These are phyloP conservation scores for Teinopalpus imperialis DNA, from an alignment of 2,888 invertebrate species.

Conservation along the genomic window DNA sequence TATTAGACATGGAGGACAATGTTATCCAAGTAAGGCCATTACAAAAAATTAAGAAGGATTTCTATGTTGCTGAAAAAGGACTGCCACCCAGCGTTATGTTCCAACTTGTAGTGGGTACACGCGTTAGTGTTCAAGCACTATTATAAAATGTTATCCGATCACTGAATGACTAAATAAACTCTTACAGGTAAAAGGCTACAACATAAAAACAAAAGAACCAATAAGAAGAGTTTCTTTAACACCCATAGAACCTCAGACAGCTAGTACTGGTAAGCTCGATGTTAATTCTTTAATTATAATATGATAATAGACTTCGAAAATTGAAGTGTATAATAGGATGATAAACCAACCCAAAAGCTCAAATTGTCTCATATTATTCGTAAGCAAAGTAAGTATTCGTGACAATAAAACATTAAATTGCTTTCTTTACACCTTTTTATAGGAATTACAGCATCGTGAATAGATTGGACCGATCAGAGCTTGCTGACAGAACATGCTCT, in stretches of 20 bases:
- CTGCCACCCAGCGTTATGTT: slow-evolving; percentile 44
- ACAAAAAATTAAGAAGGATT: slow-evolving; percentile 33
- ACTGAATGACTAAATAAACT: too few relatives aligned
- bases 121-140: slow-evolving; percentile 33
- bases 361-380: too few relatives aligned
- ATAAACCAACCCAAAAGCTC: too few relatives aligned
- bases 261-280: slow-evolving; percentile 32
- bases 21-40: slow-evolving; percentile 38
- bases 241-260: slow-evolving; percentile 41
- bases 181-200: slow-evolving; percentile 45
- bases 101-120: slow-evolving; percentile 38
- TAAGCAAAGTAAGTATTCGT: too few relatives aligned
- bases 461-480: too few relatives aligned
- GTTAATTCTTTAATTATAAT: background rate
- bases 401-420: too few relatives aligned
- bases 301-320: slow-evolving; percentile 7
- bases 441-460: too few relatives aligned
- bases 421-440: too few relatives aligned
- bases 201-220: slow-evolving; percentile 32
- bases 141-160: too few relatives aligned
- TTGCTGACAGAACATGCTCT: too few relatives aligned
- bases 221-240: slow-evolving; percentile 41
- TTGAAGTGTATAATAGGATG: too few relatives aligned
- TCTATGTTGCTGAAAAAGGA: slow-evolving; percentile 43
- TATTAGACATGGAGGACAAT: slow-evolving; percentile 41